These are phyloP conservation scores for Noctua fimbriata DNA, from an alignment of 2,888 invertebrate genomes.

Conservation along the genomic window DNA sequence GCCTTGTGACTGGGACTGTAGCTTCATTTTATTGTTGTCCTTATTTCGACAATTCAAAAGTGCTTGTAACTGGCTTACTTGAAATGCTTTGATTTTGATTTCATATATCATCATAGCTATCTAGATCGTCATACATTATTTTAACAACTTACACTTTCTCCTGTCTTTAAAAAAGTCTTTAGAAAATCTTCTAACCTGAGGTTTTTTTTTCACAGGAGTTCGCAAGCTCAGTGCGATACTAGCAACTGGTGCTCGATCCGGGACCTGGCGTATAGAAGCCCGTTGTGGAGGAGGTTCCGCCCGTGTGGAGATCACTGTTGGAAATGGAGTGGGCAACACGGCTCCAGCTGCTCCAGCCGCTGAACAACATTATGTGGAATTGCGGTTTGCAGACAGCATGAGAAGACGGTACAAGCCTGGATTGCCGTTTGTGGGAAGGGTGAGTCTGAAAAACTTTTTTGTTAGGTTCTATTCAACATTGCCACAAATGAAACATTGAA, in stretches of 20 bases:
- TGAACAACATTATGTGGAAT: slow-evolving; percentile 92
- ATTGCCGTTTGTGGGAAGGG: slow-evolving; percentile 92
- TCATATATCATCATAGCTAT: neutral
- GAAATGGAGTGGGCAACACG: slow-evolving; percentile 80
- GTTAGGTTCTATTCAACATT: neutral
- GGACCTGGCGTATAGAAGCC: slow-evolving; percentile 90
- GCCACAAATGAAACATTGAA: neutral
- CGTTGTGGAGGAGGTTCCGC: slow-evolving; percentile 89
- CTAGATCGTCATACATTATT: neutral
- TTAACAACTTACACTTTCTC: neutral
- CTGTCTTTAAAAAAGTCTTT: neutral
- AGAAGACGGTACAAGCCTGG: slow-evolving; percentile 92
- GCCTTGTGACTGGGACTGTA: too few relatives aligned
- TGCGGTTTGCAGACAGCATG: slow-evolving; percentile 92
- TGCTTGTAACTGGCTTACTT: too few relatives aligned
- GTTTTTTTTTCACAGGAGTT: slow-evolving; percentile 86
- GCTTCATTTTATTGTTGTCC: too few relatives aligned
- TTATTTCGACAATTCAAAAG: too few relatives aligned
- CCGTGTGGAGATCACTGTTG: slow-evolving; percentile 89
- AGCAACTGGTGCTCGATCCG: slow-evolving; percentile 89
- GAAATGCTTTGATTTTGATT: too few relatives aligned
- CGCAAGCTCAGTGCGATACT: slow-evolving; percentile 90
- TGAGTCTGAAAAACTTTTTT: slow-evolving; percentile 74
- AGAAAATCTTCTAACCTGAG: neutral
- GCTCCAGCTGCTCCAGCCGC: slow-evolving; percentile 91